Base-by-base conservation (phyloP, 2,113 vertebrate genomes). In the Hippopotamus amphibius region DNA sequence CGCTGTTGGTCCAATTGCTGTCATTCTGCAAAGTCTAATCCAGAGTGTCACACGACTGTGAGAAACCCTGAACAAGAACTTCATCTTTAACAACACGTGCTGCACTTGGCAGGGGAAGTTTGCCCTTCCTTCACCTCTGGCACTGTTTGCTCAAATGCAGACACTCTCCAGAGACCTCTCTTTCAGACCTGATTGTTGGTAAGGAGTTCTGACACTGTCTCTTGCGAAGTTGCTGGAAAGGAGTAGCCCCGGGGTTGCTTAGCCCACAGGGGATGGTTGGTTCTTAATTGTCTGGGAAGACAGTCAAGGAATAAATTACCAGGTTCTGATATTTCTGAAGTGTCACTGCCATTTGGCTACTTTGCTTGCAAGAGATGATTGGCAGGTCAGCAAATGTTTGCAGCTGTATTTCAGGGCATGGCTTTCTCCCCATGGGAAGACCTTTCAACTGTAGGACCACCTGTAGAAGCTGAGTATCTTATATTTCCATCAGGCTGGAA, bases 231-330 rank as follows among this genome's bases (percentile, higher is more conserved):
- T 61, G 53, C 88, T 88, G 61, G 79, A 33, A 63, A 86, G 80
- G 43, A 71, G 46, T 26, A 65, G 48, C 61, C 24, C n/a, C 5
- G 6, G 68, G 90, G 43, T 69, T 79, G 74, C 69, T 84, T 8
- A 79, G 69, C 74, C 46, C 5, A 5, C 17, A 10, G 63, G 82
- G 86, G 41, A 28, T 92, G 69, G 55, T 66, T 41, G 13, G 68
- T 82, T 57, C 50, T 88, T 93, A 74, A 83, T 86, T 96, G 68
- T 71, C 84, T 82, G 84, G 80, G 61, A 93, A 96, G 95, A 85
- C 4, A 33, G 48, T 79, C 68, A 89, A 79, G 84, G 83, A 88
- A 94, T 92, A 66, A 65, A 88, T 94, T 10, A 83, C 22, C 84
- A 61, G 53, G 5, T 88, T 83, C 65, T 28, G 57, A 63, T 66